Evolutionary conservation across 2,113 vertebrate genomes (phyloP).

Genomic region (Pavo muticus): DNA sequence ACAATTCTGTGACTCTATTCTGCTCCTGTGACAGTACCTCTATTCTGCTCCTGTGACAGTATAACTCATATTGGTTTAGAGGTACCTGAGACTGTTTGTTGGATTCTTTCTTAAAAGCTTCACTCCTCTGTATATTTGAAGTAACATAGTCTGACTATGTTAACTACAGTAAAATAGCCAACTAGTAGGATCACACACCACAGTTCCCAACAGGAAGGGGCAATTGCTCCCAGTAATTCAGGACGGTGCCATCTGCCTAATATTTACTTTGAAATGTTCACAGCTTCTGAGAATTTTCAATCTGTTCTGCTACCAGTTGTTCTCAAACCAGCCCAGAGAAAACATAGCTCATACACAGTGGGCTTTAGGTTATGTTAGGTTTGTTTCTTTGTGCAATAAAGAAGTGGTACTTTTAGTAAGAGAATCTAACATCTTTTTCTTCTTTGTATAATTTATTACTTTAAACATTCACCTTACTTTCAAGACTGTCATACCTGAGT

Average conservation of each 20-base stretch:
- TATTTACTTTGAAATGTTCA: neutral
- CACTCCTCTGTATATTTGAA: neutral
- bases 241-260: neutral
- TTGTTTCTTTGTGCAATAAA: neutral
- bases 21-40: neutral
- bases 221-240: neutral
- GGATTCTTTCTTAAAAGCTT: neutral
- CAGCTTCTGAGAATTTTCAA: neutral
- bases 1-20: neutral
- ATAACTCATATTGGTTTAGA: neutral
- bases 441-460: neutral
- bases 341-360: neutral
- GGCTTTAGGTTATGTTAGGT: neutral
- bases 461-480: constrained; percentile 9
- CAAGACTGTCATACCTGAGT: neutral
- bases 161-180: neutral
- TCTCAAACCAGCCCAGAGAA: neutral
- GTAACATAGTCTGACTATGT: neutral
- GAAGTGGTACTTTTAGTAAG: neutral
- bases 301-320: neutral
- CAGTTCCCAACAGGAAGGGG: neutral
- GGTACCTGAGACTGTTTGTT: neutral
- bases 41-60: neutral
- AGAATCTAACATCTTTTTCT: neutral
- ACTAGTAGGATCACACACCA: neutral